Base-by-base conservation (phyloP, 1,140 invertebrate species). In the Hyles vespertilio region DNA sequence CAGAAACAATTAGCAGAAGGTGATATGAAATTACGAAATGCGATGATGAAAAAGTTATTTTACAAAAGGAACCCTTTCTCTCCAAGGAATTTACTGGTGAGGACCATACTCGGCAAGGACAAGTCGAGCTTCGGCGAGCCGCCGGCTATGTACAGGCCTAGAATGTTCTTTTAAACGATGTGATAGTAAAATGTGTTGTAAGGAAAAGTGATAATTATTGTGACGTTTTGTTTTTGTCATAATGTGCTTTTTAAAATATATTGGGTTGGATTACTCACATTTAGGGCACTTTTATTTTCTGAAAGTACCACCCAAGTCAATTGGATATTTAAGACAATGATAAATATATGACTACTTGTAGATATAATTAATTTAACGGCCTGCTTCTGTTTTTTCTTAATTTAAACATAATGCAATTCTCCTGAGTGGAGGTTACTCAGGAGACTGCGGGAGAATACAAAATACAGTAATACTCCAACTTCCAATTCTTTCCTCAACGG, bases 31-130 rank as follows among this genome's bases (percentile, higher is more conserved):
- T 58, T 87, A 49, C 69, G 72, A 47, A 80, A 80, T 45, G 75
- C 72, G 3, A 74, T 88, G 72, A 22, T 88, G 0, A 79, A 80
- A 49, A 86, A 84, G 61, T 49, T 88, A 32, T 88, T 88, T 61
- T 67, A 81, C 56, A 88, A 85, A 67, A 74, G 70, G 50, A 88
- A 88, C 67, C 85, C 85, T 5, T 86, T 88, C 51, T 88, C 83
- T 7, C 70, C 78, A 0, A 65, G 72, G 51, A 84, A 88, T 48
- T 58, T 86, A 7, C 72, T 88, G 9, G 51, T 88, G 36, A 72
- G 65, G 53, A 86, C 85, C 10, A 47, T 88, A 46, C 66, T 88
- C 12, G 83, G 81, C 1, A 85, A 74, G 59, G 79, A 86, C 53
- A 79, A 74, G 45, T 76, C 80, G 2, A 77, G 72, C 61, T 85